Percentiles rank a stretch among this genome's conserved stretches.
Evolutionary conservation across 1,140 invertebrate species (phyloP).

Genomic region (Trigoniulus corallinus): DNA sequence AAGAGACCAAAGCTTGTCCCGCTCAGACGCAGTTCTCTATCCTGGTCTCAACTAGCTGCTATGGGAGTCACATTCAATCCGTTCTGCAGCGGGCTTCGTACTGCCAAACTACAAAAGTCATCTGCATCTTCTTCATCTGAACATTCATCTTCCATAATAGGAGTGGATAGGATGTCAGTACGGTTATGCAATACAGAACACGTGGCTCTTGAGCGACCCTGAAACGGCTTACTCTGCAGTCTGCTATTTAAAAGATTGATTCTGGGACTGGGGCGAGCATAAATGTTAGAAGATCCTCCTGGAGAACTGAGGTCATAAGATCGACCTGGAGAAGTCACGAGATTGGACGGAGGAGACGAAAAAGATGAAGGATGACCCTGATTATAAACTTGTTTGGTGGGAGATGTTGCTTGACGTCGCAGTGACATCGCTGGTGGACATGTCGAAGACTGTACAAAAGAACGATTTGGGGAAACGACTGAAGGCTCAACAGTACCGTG

Average conservation of each 20-base stretch:
- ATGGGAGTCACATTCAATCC: no score
- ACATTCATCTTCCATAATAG: conserved; percentile 6
- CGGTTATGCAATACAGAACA: neutral
- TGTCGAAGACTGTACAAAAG: no score
- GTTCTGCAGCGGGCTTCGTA: no score
- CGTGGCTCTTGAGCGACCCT: neutral
- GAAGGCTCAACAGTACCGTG: no score
- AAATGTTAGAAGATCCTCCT: neutral
- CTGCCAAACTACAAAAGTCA: no score
- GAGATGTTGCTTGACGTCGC: neutral
- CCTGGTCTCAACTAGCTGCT: no score
- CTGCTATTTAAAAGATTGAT: no score
- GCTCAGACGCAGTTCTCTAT: no score
- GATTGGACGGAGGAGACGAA: neutral
- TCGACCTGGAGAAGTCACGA: neutral
- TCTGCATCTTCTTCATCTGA: neutral
- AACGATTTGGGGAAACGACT: no score
- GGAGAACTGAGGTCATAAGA: neutral
- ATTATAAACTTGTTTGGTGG: neutral
- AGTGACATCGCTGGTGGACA: no score
- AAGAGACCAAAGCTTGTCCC: no score
- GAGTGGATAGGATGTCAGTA: conserved; percentile 7
- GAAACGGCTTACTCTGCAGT: neutral
- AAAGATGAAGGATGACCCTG: neutral
- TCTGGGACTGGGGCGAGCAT: no score